Conservation (phyloP, 64 coral and sea anemone genomes). For the Orbicella faveolata region DNA sequence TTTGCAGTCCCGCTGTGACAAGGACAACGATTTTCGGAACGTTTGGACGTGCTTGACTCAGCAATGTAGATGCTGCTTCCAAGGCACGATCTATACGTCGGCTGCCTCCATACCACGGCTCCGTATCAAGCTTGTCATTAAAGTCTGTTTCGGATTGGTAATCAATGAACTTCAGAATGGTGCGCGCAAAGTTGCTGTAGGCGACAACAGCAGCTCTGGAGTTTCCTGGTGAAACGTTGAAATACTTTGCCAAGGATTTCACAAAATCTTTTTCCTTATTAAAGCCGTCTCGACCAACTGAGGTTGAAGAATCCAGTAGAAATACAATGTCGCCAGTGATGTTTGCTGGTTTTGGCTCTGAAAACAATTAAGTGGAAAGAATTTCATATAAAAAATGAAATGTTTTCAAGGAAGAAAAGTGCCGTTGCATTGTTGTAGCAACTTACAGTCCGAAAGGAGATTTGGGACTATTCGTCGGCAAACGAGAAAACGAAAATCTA, state of each 20-base stretch:
- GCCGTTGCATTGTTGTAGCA: background rate
- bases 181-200: slow-evolving; percentile 28
- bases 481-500: too few species aligned
- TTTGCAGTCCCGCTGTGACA: slow-evolving; percentile 48
- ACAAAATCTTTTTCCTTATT: slow-evolving; percentile 60
- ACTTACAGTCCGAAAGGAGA: too few species aligned
- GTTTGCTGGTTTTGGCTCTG: slow-evolving; percentile 48
- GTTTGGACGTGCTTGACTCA: slow-evolving; percentile 39
- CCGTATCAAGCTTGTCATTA: slow-evolving; percentile 29
- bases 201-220: slow-evolving; percentile 48
- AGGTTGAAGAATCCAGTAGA: slow-evolving; percentile 60
- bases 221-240: slow-evolving; percentile 57
- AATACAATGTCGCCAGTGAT: slow-evolving; percentile 61
- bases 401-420: background rate
- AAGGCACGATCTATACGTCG: slow-evolving; percentile 70
- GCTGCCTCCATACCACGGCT: slow-evolving; percentile 13
- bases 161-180: slow-evolving; percentile 37
- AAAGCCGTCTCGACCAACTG: slow-evolving; percentile 37
- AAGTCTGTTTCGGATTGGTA: slow-evolving; percentile 28
- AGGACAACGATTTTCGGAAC: slow-evolving; percentile 70
- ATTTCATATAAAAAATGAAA: background rate
- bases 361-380: background rate
- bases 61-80: slow-evolving; percentile 24
- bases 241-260: slow-evolving; percentile 45
- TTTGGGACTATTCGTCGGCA: too few species aligned